A percentile compares a stretch with the other conserved stretches of the same genome.
Conservation (phyloP, 2,888 invertebrate species). For the Anorthoa munda region DNA sequence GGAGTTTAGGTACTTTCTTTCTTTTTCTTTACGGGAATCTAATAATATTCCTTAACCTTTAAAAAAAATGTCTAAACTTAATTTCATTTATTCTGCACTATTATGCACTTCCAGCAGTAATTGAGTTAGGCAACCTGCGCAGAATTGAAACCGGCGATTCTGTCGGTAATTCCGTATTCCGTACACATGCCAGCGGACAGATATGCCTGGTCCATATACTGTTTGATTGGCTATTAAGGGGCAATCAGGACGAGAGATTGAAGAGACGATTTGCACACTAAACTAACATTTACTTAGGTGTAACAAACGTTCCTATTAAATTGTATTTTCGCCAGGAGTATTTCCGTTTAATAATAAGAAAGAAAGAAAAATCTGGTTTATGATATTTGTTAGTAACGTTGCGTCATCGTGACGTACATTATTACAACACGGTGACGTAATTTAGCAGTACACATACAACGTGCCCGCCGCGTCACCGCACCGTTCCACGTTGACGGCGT, state of each 20-base stretch:
- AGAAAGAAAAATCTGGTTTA: too few relatives aligned
- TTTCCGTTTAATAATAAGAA: background rate
- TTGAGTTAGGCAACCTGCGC: background rate
- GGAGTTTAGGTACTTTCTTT: too few relatives aligned
- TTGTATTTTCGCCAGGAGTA: background rate
- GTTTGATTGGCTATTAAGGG: conserved; percentile 17
- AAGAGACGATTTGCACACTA: conserved; percentile 1
- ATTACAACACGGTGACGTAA: too few relatives aligned
- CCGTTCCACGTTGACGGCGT: too few relatives aligned
- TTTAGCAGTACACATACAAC: too few relatives aligned
- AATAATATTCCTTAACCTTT: too few relatives aligned
- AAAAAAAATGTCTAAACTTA: background rate
- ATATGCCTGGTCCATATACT: conserved; percentile 3
- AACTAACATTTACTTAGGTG: background rate
- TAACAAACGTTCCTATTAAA: background rate
- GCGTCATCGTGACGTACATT: too few relatives aligned
- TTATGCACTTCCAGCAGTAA: background rate
- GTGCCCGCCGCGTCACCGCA: too few relatives aligned
- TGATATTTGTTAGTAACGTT: too few relatives aligned
- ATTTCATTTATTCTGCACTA: background rate
- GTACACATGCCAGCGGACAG: conserved; percentile 6
- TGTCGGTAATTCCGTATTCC: conserved; percentile 13
- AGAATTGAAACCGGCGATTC: conserved; percentile 5
- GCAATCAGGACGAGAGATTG: background rate
- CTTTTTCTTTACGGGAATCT: too few relatives aligned